These are phyloP conservation scores for Mustela erminea DNA, from an alignment of 2,797 vertebrate genomes.

Conservation along the genomic window DNA sequence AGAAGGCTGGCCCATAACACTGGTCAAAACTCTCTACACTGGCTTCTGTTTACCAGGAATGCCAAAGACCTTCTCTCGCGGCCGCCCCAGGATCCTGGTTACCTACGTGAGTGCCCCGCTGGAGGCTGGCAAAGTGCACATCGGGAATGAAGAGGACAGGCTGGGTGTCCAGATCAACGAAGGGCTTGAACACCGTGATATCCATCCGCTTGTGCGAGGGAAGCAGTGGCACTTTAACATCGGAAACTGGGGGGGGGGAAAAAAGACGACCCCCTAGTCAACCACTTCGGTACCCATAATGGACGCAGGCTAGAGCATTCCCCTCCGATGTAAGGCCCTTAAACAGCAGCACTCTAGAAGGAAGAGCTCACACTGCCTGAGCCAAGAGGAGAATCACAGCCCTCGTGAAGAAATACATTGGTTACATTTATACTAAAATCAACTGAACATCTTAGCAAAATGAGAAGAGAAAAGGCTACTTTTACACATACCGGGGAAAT, in stretches of 20 bases:
- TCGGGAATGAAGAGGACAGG: slow-evolving; percentile 99
- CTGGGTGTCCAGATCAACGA: slow-evolving; percentile 95
- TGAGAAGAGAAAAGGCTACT: background rate
- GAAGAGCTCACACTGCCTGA: background rate
- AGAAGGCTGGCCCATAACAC: background rate
- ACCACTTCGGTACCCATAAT: background rate
- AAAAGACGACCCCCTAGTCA: background rate
- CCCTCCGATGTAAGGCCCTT: background rate
- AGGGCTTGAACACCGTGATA: slow-evolving; percentile 96
- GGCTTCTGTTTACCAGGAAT: background rate
- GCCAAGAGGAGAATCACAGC: background rate
- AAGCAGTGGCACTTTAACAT: slow-evolving; percentile 94
- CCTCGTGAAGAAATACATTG: rapidly evolving
- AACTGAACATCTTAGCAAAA: background rate
- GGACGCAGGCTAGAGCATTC: background rate
- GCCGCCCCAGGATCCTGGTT: rapidly evolving
- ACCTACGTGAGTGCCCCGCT: slow-evolving; percentile 95
- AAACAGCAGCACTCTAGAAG: rapidly evolving
- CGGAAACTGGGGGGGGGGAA: slow-evolving; percentile 88
- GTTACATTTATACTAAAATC: background rate
- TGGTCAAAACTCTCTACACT: background rate
- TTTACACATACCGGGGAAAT: background rate
- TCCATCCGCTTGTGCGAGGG: slow-evolving; percentile 95
- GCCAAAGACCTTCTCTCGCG: background rate
- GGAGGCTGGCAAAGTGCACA: slow-evolving; percentile 95